Percentiles rank a stretch among this genome's conserved stretches.
Evolutionary conservation across 2,888 invertebrate genomes (phyloP).

Genomic region (Hypselothyrea guttata): DNA sequence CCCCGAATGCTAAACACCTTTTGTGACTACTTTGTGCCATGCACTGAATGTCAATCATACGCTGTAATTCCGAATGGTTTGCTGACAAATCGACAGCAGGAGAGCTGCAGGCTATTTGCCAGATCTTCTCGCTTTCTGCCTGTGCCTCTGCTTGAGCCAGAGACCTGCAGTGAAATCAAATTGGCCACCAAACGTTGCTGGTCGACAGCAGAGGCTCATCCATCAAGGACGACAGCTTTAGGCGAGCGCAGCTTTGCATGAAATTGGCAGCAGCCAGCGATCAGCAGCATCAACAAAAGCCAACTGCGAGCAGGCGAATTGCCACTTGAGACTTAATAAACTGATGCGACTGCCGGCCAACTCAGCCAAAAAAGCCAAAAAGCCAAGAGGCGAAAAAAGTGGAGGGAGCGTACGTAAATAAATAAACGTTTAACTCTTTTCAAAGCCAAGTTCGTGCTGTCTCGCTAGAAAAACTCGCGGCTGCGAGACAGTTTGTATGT

Average conservation of each 20-base stretch:
- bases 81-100: slow-evolving; percentile 30
- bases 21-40: too few relatives aligned
- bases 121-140: slow-evolving; percentile 8
- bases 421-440: slow-evolving; percentile 74
- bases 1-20: too few relatives aligned
- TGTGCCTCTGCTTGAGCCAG: too few relatives aligned
- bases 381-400: slow-evolving; percentile 32
- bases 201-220: slow-evolving; percentile 66
- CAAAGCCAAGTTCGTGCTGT: slow-evolving; percentile 55
- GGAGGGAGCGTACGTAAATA: slow-evolving; percentile 64
- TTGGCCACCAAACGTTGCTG: slow-evolving; percentile 63
- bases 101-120: slow-evolving; percentile 35
- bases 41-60: too few relatives aligned
- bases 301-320: slow-evolving; percentile 24
- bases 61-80: too few relatives aligned
- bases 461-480: slow-evolving; percentile 19
- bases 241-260: slow-evolving; percentile 68
- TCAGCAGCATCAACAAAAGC: not conserved
- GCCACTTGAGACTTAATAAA: slow-evolving; percentile 74
- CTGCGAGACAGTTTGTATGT: slow-evolving; percentile 9
- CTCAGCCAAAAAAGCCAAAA: slow-evolving; percentile 13
- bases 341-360: slow-evolving; percentile 33
- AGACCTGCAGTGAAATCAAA: too few relatives aligned
- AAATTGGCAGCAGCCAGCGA: slow-evolving; percentile 52
- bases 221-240: slow-evolving; percentile 65